A percentile compares a stretch with the other conserved stretches of the same genome.
These are phyloP conservation scores for Gorsachius goisagi DNA, from an alignment of 2,113 vertebrate species.

Conservation along the genomic window DNA sequence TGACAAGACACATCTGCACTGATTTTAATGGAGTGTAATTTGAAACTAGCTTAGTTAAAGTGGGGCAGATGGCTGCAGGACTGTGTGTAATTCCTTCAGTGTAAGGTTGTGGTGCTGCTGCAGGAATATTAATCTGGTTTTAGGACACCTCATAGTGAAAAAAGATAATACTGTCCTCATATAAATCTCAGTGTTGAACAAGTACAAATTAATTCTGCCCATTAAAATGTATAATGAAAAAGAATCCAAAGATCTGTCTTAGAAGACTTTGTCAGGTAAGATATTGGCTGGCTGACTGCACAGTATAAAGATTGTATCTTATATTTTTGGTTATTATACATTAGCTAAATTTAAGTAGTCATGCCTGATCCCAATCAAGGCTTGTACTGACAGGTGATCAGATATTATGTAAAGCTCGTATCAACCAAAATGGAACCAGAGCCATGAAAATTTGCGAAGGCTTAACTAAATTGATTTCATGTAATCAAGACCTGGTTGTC, in stretches of 20 bases:
- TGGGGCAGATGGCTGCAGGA: not conserved
- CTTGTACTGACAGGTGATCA: not conserved
- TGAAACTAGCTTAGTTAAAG: conserved; percentile 8
- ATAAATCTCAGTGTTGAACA: not conserved
- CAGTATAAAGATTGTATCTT: not conserved
- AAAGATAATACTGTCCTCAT: not conserved
- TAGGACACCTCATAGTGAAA: not conserved
- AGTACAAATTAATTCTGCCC: not conserved
- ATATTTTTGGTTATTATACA: not conserved
- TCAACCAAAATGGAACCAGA: not conserved
- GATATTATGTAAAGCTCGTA: not conserved
- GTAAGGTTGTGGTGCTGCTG: not conserved
- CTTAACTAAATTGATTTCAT: not conserved
- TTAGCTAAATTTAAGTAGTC: not conserved
- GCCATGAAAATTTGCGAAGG: not conserved
- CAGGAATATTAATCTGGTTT: not conserved
- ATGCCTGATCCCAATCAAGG: not conserved
- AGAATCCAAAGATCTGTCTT: not conserved
- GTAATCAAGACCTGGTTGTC: not conserved
- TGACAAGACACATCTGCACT: not conserved
- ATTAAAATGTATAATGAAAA: not conserved
- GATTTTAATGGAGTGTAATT: conserved; percentile 14
- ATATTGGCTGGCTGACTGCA: not conserved
- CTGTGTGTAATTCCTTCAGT: not conserved
- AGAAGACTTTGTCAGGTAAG: not conserved